Evolutionary conservation across 1,140 invertebrate species (phyloP).

Genomic region (Plutomurus gul): DNA sequence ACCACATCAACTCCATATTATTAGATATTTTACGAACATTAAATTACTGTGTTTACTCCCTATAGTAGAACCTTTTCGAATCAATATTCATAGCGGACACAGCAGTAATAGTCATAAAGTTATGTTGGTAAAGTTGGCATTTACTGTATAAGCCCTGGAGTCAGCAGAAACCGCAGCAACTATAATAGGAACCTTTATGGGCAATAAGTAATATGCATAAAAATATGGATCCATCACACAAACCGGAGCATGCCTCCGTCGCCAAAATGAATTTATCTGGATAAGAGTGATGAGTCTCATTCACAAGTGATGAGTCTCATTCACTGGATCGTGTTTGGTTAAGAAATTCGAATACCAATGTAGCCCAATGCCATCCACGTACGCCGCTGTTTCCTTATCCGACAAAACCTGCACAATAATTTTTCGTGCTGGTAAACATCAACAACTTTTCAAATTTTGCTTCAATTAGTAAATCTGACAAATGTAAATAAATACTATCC

Average conservation of each 20-base stretch:
- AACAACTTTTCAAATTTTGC: no score
- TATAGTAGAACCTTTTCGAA: no score
- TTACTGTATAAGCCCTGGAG: no score
- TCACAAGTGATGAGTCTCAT: background rate
- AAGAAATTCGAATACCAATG: constrained; percentile 75
- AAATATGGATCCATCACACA: no score
- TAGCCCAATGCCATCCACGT: constrained; percentile 76
- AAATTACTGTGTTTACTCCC: no score
- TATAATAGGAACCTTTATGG: no score
- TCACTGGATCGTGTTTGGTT: constrained; percentile 58
- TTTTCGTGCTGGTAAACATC: background rate
- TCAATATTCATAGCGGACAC: no score
- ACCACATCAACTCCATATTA: no score
- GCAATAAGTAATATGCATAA: background rate
- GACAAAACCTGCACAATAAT: constrained; percentile 58
- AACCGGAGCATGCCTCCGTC: constrained; percentile 75
- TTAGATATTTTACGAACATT: no score
- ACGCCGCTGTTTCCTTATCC: constrained; percentile 65
- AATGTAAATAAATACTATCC: background rate
- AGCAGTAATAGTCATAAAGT: no score
- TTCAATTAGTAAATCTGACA: background rate
- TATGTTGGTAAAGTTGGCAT: no score
- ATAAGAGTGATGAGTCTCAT: constrained; percentile 55
- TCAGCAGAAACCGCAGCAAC: no score
- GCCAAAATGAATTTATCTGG: constrained; percentile 74